Evolutionary conservation across 1,140 invertebrate genomes (phyloP).

Genomic region (Nasonia longicornis): DNA sequence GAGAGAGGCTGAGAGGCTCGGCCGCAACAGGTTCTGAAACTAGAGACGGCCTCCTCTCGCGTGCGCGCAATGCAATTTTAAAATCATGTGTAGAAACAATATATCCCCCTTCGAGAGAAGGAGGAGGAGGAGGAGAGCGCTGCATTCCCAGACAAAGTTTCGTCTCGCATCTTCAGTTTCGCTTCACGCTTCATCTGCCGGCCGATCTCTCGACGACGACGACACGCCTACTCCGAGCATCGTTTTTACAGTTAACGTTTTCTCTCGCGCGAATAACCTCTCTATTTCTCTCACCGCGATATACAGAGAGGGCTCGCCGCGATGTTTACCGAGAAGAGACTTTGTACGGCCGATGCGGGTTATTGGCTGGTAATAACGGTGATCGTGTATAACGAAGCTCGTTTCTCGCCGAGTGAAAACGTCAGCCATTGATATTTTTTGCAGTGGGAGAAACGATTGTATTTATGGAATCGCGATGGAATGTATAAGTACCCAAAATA

Average conservation of each 20-base stretch:
- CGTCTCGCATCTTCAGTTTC: conserved; percentile 45
- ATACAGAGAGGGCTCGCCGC: too few species aligned
- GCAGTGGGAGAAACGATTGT: too few species aligned
- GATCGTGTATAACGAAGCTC: background rate
- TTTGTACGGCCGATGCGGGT: background rate
- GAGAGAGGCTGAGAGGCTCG: background rate
- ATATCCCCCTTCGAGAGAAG: background rate
- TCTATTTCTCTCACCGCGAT: background rate
- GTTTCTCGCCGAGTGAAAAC: background rate
- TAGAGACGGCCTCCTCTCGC: background rate
- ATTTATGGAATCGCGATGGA: too few species aligned
- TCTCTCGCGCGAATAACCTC: background rate
- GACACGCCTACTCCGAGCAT: background rate
- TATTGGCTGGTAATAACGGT: background rate
- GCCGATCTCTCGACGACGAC: background rate
- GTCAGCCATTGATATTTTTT: too few species aligned
- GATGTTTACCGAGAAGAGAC: background rate
- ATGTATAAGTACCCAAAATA: too few species aligned
- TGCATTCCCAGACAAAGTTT: conserved; percentile 41
- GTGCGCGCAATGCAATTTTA: background rate
- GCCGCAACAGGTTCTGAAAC: background rate
- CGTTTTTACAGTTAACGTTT: conserved; percentile 9
- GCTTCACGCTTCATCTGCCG: conserved; percentile 41
- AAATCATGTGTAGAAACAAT: conserved; percentile 44
- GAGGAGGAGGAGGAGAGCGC: background rate